Conservation (phyloP, 2,113 vertebrate species). For the Pygoscelis adeliae region DNA sequence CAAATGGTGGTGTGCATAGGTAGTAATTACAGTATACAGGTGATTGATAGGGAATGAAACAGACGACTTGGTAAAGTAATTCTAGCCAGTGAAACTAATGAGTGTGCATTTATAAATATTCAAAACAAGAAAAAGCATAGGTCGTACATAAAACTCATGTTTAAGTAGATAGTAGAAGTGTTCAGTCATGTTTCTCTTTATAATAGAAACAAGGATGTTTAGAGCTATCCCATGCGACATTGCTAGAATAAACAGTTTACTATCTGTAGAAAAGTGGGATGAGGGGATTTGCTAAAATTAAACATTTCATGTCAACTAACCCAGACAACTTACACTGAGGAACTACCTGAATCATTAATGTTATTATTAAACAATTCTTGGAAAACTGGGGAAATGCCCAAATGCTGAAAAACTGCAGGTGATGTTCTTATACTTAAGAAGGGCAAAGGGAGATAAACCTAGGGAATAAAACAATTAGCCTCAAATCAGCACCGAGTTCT, state of each 20-base stretch:
- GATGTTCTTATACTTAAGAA: neutral
- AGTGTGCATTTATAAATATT: neutral
- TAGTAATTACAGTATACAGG: neutral
- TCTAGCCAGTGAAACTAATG: neutral
- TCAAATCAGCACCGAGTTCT: neutral
- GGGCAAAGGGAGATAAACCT: neutral
- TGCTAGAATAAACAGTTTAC: neutral
- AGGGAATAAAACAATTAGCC: slow-evolving; percentile 46
- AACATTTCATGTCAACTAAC: neutral
- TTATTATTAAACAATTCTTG: neutral
- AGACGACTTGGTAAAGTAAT: neutral
- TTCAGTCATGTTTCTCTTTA: neutral
- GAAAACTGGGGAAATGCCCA: neutral
- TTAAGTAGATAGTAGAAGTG: neutral
- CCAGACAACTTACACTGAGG: neutral
- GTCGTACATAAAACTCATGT: neutral
- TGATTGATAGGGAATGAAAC: neutral
- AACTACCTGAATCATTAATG: neutral
- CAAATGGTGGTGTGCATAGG: neutral
- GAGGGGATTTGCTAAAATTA: neutral
- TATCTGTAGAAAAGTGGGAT: neutral
- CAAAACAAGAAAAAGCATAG: neutral
- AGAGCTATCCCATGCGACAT: neutral
- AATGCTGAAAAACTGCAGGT: neutral
- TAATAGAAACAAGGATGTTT: neutral